Conservation (phyloP, 2,797 vertebrate genomes). For the Lutjanus campechanus region DNA sequence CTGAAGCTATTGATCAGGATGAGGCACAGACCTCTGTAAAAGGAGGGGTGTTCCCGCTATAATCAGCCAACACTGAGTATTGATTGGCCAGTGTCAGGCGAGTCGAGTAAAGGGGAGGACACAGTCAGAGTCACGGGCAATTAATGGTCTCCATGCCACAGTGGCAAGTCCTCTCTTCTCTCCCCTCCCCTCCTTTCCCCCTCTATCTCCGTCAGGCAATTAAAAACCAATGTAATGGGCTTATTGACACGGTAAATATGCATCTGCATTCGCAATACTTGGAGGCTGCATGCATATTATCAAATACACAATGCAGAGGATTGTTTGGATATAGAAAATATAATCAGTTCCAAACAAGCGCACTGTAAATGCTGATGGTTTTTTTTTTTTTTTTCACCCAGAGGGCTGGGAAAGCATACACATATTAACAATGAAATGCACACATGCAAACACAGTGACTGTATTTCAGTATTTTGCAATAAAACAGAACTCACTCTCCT, state of each 20-base stretch:
- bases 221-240: conserved; percentile 68
- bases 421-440: conserved; percentile 39
- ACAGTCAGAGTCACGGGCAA: conserved; percentile 72
- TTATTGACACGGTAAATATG: conserved; percentile 77
- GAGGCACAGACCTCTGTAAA: conserved; percentile 63
- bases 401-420: conserved; percentile 21
- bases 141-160: conserved; percentile 68
- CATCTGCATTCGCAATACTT: conserved; percentile 61
- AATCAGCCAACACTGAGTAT: conserved; percentile 73
- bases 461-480: conserved; percentile 5
- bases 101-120: conserved; percentile 61
- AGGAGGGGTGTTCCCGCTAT: conserved; percentile 63
- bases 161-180: conserved; percentile 34
- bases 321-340: conserved; percentile 63
- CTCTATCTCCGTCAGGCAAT: conserved; percentile 63
- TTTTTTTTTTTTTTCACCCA: conserved; percentile 26
- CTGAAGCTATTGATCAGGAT: conserved; percentile 64
- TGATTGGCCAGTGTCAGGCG: conserved; percentile 68
- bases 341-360: conserved; percentile 62
- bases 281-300: conserved; percentile 52
- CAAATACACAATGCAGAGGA: conserved; percentile 58
- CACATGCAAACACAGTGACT: conserved; percentile 23
- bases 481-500: not conserved
- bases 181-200: conserved; percentile 9
- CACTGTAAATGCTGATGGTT: conserved; percentile 28